Base-by-base conservation (phyloP, 2,888 invertebrate species). In the Zootermopsis nevadensis region DNA sequence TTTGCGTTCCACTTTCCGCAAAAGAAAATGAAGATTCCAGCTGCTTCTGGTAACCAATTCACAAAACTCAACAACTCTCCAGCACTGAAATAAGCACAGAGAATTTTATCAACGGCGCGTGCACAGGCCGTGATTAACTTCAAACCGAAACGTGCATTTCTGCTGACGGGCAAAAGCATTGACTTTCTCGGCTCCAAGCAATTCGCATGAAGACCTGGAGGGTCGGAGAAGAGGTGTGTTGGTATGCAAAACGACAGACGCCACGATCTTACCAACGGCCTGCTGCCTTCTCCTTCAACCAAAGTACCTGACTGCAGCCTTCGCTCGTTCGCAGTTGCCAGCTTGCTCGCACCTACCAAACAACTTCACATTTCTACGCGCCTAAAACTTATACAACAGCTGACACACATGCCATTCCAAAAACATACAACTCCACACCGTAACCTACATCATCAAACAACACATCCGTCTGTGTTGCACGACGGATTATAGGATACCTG, bases 201-300 rank as follows among this genome's bases (percentile, higher is more conserved):
- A 69, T 69, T 69, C 19, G 69, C 69, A 69, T 10, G 2, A 33
- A 30, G 30, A 69, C 31, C 69, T 27, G 10, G 31, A 22, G 24
- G 69, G 30, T 27, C 15, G 69, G 19, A 31, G 31, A 33, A 69
- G 31, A 35, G 74, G 74, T n/a, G 74, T 74, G 38, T 74, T 74
- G 74, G 74, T 38, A 74, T 74, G 74, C 74, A 74, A 74, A 74
- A 35, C n/a, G 69, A 69, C 19, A 42, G 38, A 42, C 33, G 10
- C 33, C 3, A 27, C n/a, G 22, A 15, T 4, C n/a, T 35, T 33
- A 15, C 69, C 27, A 1, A 27, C 66, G 27, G 66, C 30, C 69
- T 22, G 22, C 33, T 33, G 12, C 8, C 24, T 7, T 19, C 31
- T 31, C 31, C 15, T 22, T 33, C 33, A 31, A 30, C 69, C 30